Base-by-base conservation (phyloP, 2,888 invertebrate species). In the Vannuccia rotundouncinata region DNA sequence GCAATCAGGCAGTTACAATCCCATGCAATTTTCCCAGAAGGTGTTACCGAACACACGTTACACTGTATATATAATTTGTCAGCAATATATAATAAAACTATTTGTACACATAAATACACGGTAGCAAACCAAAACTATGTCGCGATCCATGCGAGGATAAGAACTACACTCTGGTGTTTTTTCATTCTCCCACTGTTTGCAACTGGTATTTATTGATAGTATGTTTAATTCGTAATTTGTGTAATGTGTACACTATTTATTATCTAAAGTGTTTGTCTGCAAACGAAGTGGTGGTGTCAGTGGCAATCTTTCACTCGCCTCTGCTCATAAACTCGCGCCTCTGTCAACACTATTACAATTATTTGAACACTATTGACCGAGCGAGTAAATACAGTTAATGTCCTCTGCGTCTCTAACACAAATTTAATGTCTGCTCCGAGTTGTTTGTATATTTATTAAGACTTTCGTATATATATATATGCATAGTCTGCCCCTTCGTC, bases 281-380 rank as follows among this genome's bases (percentile, higher is more conserved):
- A n/a, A n/a, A n/a, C n/a, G n/a, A n/a, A n/a, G n/a, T n/a, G n/a
- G n/a, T n/a, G n/a, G n/a, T n/a, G n/a, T n/a, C n/a, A n/a, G n/a
- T n/a, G n/a, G n/a, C n/a, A n/a, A n/a, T n/a, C n/a, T n/a, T n/a
- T n/a, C n/a, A n/a, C n/a, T n/a, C n/a, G n/a, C n/a, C n/a, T n/a
- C n/a, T 45, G 45, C 25, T 5, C 66, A 27, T 66, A 13, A 5
- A 22, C 25, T n/a, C 66, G 10, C 22, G 5, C 22, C 25, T 66
- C 66, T 66, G 22, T 66, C 66, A 66, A 66, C 22, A 66, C 66
- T 45, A 45, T 45, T 13, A 45, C 17, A n/a, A 45, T 45, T 45
- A 22, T 66, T 66, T 66, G 66, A 66, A 66, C 66, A 66, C 66
- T 66, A 66, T 66, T 66, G 66, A 66, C 66, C 66, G 66, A 66